These are phyloP conservation scores for Coremacera marginata DNA, from an alignment of 2,888 invertebrate species.

Conservation along the genomic window DNA sequence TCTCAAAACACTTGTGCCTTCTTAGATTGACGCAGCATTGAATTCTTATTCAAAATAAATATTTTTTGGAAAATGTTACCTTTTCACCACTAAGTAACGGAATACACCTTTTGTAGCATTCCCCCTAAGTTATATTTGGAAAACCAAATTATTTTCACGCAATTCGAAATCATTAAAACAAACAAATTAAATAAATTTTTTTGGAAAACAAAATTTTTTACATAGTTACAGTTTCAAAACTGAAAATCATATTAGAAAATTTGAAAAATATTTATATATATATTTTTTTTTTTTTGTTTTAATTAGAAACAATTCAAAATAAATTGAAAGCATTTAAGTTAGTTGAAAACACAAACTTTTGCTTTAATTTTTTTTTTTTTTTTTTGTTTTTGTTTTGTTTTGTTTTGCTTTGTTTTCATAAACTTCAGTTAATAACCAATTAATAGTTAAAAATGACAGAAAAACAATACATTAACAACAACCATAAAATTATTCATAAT, in stretches of 20 bases:
- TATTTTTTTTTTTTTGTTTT: neutral
- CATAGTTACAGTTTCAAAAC: neutral
- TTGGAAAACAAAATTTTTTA: too few species aligned
- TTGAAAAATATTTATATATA: too few species aligned
- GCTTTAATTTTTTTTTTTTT: neutral
- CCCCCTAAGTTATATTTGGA: too few species aligned
- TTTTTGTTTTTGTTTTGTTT: neutral
- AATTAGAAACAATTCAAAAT: neutral
- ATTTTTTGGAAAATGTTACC: too few species aligned
- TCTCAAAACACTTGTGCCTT: too few species aligned
- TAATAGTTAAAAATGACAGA: conserved; percentile 2
- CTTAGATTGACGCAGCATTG: too few species aligned
- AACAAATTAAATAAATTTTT: too few species aligned
- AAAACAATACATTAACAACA: conserved; percentile 8
- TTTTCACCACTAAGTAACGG: too few species aligned
- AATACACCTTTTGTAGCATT: too few species aligned
- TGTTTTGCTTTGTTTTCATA: neutral
- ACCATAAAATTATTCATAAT: conserved; percentile 40
- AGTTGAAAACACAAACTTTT: neutral
- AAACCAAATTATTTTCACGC: too few species aligned
- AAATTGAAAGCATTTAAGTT: conserved; percentile 18
- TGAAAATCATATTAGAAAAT: neutral
- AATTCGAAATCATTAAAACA: too few species aligned
- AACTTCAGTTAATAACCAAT: conserved; percentile 35
- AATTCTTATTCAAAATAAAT: too few species aligned